These are phyloP conservation scores for Leptobrachium leishanense DNA, from an alignment of 2,113 vertebrate species.

Conservation along the genomic window DNA sequence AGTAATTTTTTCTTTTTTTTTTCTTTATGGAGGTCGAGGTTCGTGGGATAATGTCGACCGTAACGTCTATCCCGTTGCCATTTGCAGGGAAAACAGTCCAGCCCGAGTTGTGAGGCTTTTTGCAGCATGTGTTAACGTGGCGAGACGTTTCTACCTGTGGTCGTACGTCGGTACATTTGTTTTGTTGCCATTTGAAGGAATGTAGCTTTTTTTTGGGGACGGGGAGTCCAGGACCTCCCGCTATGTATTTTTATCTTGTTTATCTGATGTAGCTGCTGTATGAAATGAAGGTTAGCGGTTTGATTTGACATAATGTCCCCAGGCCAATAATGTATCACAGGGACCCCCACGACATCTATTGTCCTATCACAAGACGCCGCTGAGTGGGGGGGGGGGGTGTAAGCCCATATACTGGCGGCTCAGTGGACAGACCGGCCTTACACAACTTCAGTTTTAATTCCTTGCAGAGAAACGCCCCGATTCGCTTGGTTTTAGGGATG, in stretches of 20 bases:
- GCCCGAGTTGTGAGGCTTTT: neutral
- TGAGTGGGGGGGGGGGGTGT: slow-evolving; percentile 18
- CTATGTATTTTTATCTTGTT: neutral
- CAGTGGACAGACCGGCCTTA: neutral
- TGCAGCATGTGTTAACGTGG: neutral
- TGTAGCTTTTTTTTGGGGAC: slow-evolving; percentile 2
- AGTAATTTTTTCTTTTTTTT: neutral
- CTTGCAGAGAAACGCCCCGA: neutral
- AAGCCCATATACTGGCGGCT: slow-evolving; percentile 8
- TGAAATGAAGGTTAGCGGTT: neutral
- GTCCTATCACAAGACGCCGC: neutral
- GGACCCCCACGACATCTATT: neutral
- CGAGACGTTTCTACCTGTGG: neutral
- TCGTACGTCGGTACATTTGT: neutral
- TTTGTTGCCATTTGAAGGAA: neutral
- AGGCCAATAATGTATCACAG: slow-evolving; percentile 4
- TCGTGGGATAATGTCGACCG: neutral
- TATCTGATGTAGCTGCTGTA: neutral
- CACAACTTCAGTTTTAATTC: slow-evolving; percentile 10
- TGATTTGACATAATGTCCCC: neutral
- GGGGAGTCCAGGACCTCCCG: neutral
- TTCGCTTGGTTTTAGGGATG: no score
- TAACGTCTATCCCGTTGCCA: neutral
- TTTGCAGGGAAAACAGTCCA: neutral
- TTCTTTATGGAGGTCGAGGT: neutral